These are phyloP conservation scores for Colletes latitarsis DNA, from an alignment of 1,140 invertebrate species.

Conservation along the genomic window DNA sequence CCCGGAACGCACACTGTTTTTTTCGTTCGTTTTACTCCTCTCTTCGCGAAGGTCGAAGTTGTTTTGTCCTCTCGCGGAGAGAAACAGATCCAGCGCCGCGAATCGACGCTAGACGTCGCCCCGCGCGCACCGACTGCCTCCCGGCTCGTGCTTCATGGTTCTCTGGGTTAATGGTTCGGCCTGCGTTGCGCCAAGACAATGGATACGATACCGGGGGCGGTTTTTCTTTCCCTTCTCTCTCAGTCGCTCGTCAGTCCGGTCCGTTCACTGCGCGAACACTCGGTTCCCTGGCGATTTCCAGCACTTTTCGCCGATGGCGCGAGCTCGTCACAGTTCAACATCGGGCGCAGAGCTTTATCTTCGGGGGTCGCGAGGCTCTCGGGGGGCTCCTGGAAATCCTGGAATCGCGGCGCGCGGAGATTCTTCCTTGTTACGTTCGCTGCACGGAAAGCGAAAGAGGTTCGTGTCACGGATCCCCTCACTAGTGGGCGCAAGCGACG, in stretches of 20 bases:
- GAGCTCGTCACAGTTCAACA: constrained; percentile 57
- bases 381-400: neutral
- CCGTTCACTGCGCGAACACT: constrained; percentile 11
- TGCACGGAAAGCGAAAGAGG: constrained; percentile 38
- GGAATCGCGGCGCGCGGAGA: constrained; percentile 4
- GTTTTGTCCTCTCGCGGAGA: neutral
- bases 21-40: no score
- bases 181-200: constrained; percentile 8
- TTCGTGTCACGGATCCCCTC: constrained; percentile 18
- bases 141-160: constrained; percentile 30
- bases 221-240: neutral
- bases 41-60: no score
- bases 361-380: neutral
- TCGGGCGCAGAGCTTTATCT: neutral
- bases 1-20: no score
- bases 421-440: constrained; percentile 32
- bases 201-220: neutral
- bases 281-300: constrained; percentile 17
- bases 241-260: constrained; percentile 23
- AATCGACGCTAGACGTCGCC: constrained; percentile 44
- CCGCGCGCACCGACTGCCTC: constrained; percentile 14
- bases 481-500: neutral
- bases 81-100: constrained; percentile 25
- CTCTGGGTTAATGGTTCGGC: constrained; percentile 19
- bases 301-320: neutral